Evolutionary conservation across 1,140 invertebrate genomes (phyloP).

Genomic region (Drosophila baimaii): DNA sequence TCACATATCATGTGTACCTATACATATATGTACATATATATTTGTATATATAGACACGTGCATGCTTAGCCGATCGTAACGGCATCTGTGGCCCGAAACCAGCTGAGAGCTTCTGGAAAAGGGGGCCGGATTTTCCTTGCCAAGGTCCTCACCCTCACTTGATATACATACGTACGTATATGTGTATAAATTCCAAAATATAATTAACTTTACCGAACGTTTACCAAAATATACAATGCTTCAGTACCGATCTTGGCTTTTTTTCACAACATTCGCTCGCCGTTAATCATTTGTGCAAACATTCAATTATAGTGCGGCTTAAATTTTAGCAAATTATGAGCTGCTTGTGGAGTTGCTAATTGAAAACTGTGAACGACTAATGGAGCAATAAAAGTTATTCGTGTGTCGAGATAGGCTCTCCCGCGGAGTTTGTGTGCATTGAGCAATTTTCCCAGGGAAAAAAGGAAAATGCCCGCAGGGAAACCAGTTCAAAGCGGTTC

Average conservation of each 20-base stretch:
- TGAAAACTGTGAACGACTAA: constrained; percentile 33
- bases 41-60: constrained; percentile 7
- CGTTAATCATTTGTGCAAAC: constrained; percentile 50
- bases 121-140: constrained; percentile 36
- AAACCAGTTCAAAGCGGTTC: constrained; percentile 32
- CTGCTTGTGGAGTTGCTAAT: constrained; percentile 39
- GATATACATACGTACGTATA: too few relatives aligned
- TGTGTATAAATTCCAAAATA: constrained; percentile 1
- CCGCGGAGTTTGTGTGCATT: not conserved
- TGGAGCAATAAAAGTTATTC: constrained; percentile 21
- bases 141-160: constrained; percentile 15
- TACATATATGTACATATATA: not conserved
- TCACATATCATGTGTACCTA: constrained; percentile 40
- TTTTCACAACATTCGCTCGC: constrained; percentile 28
- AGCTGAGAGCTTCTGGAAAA: constrained; percentile 21
- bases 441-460: constrained; percentile 9
- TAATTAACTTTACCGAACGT: constrained; percentile 13
- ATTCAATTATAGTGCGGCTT: constrained; percentile 31
- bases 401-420: not conserved
- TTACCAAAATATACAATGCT: constrained; percentile 20
- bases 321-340: constrained; percentile 50
- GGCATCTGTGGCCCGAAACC: constrained; percentile 25
- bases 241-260: constrained; percentile 5
- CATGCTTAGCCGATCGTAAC: constrained; percentile 23
- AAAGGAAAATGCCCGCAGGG: not conserved